Evolutionary conservation across 2,888 invertebrate species (phyloP), one percentile per base, ranked within the genome.

Genomic region (Pseudococcus viburni): DNA sequence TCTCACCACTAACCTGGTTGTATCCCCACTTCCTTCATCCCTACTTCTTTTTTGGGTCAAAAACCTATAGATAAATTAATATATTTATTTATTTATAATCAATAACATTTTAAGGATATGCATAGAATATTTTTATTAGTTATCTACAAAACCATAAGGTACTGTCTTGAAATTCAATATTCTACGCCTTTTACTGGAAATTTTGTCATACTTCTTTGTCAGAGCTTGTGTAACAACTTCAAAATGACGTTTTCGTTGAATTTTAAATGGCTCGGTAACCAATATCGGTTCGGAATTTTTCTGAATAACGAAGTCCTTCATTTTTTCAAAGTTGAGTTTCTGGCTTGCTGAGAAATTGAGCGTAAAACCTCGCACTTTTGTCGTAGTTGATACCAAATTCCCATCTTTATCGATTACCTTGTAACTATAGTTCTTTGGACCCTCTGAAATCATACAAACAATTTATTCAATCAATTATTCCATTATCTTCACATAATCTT

Each of bases 361-460:
- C 1, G 19, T 68, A 68, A 68, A 68, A 1, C 68, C 68, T 11
- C 22, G 68, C 2, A 68, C 22, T 68, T 68, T 68, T 4, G 12
- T 7, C 6, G 6, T 12, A 5, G 22, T 22, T 68, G 7, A 11
- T 22, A 68, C 55, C 0, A 0, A 26, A 8, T 22, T 12, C 22
- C 68, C 68, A 22, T 68, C 22, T 9, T 7, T 12, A 11, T 9
- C 22, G 4, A n/a, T 4, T 19, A 51, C 39, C 17, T 19, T 19
- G 12, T n/a, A 26, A 4, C 15, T 11, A n/a, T 84, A 84, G 7
- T 84, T 84, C 17, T 84, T 84, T 3, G 84, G 84, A 46, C 84
- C 84, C 26, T 84, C 51, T 84, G 84, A 4, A 51, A 84, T 12
- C 17, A 84, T 4, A 46, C 19, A 46, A 39, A 42, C 5, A 39